Percentiles rank a stretch among this genome's conserved stretches.
Evolutionary conservation across 2,797 vertebrate species (phyloP).

Genomic region (Crax fasciolata): DNA sequence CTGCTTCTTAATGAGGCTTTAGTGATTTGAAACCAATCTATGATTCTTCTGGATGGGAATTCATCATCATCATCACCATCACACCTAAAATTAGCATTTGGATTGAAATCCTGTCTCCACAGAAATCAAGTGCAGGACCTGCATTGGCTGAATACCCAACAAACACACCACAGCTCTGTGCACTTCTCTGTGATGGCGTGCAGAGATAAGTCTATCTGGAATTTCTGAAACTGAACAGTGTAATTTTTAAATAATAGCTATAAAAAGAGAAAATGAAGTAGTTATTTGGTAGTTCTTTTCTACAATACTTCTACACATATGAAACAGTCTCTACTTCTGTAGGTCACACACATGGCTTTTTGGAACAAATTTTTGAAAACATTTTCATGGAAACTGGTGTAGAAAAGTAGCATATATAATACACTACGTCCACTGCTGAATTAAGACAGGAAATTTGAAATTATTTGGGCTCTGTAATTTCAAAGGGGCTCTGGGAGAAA

Average conservation of each 20-base stretch:
- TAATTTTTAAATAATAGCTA: neutral
- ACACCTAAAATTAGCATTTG: neutral
- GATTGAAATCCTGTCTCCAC: neutral
- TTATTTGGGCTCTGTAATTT: slow-evolving; percentile 42
- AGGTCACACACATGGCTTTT: neutral
- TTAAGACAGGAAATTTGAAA: slow-evolving; percentile 10
- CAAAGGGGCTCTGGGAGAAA: slow-evolving; percentile 39
- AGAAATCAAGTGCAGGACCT: neutral
- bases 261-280: neutral
- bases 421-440: neutral
- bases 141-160: accelerated
- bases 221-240: neutral
- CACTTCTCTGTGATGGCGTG: accelerated
- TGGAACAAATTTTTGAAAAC: neutral
- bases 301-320: neutral
- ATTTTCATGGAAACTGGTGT: neutral
- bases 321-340: neutral
- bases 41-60: neutral
- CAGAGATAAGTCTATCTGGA: neutral
- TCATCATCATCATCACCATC: neutral
- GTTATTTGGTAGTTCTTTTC: neutral
- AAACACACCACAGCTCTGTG: neutral
- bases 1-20: neutral
- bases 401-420: neutral
- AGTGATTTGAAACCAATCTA: neutral